These are phyloP conservation scores for Passer domesticus DNA, from an alignment of 2,113 vertebrate genomes.

Conservation along the genomic window DNA sequence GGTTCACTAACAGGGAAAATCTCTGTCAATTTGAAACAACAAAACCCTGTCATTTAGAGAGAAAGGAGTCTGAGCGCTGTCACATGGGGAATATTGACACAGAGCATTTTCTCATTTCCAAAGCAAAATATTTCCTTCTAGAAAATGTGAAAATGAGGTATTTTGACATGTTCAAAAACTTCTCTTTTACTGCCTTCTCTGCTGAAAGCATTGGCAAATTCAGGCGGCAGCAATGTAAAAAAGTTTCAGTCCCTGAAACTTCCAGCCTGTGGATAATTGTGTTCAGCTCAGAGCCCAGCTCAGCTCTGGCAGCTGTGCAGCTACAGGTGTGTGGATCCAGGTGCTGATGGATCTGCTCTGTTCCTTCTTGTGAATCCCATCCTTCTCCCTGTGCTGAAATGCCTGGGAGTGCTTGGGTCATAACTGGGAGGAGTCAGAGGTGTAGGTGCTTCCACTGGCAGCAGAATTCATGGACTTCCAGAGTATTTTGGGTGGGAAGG, in stretches of 20 bases:
- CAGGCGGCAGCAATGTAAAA: background rate
- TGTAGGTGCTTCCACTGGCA: background rate
- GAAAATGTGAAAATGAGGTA: conserved; percentile 48
- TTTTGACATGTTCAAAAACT: conserved; percentile 40
- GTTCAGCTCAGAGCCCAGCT: background rate
- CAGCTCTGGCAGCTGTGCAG: rapidly evolving
- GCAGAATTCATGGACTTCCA: background rate
- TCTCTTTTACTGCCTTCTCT: background rate
- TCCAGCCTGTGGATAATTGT: background rate
- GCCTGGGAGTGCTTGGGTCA: background rate
- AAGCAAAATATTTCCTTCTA: conserved; percentile 50
- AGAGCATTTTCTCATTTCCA: conserved; percentile 34
- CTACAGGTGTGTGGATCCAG: background rate
- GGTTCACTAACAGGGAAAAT: background rate
- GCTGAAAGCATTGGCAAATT: background rate
- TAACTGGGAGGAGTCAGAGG: background rate
- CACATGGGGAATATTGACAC: conserved; percentile 9
- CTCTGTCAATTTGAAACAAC: background rate
- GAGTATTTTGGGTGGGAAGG: background rate
- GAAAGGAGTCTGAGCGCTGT: background rate
- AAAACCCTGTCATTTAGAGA: conserved; percentile 3
- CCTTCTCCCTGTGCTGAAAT: background rate
- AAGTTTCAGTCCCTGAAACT: background rate
- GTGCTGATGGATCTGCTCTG: background rate
- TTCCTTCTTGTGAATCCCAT: background rate